phyloP scores from a whole-genome alignment of 2,113 vertebrate species.

The Trematocara variabile region DNA sequence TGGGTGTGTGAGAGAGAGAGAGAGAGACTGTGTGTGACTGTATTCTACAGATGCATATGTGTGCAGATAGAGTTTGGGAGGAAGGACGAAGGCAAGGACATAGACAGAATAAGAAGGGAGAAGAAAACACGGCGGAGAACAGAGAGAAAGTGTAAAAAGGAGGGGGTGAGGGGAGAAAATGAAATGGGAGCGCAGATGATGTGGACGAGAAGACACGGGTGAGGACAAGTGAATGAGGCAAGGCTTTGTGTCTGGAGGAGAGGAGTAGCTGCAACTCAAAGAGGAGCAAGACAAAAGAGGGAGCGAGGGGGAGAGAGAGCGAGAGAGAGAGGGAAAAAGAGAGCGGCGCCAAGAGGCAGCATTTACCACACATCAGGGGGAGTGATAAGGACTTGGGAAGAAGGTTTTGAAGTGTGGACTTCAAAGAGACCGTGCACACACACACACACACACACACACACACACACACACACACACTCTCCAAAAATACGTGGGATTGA shows the following conservation, averaged over 20 bases:
- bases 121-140: conserved; percentile 1
- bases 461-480: conserved; percentile 34
- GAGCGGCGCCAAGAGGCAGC: conserved; percentile 52
- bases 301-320: background rate
- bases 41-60: background rate
- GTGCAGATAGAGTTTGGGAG: conserved; percentile 15
- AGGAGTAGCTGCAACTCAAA: conserved; percentile 47
- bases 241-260: conserved; percentile 60
- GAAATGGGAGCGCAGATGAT: conserved; percentile 47
- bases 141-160: conserved; percentile 26
- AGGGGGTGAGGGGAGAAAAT: conserved; percentile 20
- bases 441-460: conserved; percentile 18
- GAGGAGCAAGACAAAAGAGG: conserved; percentile 54
- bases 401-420: conserved; percentile 69
- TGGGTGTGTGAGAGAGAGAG: background rate
- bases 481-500: conserved; percentile 62
- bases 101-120: background rate
- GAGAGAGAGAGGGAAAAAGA: background rate
- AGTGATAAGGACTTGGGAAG: conserved; percentile 66
- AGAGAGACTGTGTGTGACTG: background rate
- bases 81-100: conserved; percentile 45
- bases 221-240: conserved; percentile 53
- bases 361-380: conserved; percentile 64
- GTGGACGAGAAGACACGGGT: conserved; percentile 49
- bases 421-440: conserved; percentile 56